Evolutionary conservation across 2,113 vertebrate species (phyloP).

Genomic region (Plectropomus leopardus): DNA sequence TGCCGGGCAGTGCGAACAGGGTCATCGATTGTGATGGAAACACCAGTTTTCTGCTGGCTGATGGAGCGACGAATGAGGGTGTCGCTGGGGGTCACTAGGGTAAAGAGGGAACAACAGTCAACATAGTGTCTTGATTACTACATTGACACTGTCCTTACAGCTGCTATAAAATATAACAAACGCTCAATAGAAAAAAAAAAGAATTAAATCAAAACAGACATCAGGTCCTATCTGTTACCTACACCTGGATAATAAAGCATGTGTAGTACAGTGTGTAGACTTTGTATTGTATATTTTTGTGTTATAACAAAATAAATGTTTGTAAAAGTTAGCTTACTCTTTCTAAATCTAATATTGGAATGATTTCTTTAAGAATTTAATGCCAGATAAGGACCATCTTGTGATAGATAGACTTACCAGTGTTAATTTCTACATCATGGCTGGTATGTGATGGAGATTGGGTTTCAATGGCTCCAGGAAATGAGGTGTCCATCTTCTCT

Average conservation of each 20-base stretch:
- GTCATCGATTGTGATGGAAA: slow-evolving; percentile 94
- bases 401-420: slow-evolving; percentile 78
- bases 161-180: neutral
- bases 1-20: slow-evolving; percentile 89
- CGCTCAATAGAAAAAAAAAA: neutral
- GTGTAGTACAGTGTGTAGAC: neutral
- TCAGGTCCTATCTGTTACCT: neutral
- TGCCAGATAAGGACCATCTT: neutral
- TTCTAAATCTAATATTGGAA: slow-evolving; percentile 4
- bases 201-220: neutral
- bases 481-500: slow-evolving; percentile 72
- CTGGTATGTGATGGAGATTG: slow-evolving; percentile 80
- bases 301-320: neutral
- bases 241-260: neutral
- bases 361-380: neutral
- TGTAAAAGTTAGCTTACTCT: neutral
- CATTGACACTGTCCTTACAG: neutral
- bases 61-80: slow-evolving; percentile 91
- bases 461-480: slow-evolving; percentile 82
- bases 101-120: neutral
- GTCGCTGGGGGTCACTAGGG: slow-evolving; percentile 87
- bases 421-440: slow-evolving; percentile 87
- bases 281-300: neutral
- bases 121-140: neutral
- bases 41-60: slow-evolving; percentile 91